Base-by-base conservation (phyloP, 2,888 invertebrate genomes). In the Polia nebulosa region DNA sequence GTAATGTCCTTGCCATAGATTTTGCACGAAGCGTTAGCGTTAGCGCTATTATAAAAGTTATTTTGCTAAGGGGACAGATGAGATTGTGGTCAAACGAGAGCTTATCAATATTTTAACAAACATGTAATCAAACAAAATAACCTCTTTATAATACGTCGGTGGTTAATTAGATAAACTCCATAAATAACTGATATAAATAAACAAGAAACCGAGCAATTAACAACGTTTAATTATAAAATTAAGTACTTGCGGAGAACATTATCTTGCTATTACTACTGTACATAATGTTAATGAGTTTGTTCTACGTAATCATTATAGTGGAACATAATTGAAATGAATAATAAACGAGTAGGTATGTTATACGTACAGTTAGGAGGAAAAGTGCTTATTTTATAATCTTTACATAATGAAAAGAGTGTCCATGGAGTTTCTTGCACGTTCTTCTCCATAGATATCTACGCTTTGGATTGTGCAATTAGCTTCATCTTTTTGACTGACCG, bases 241-340 rank as follows among this genome's bases (percentile, higher is more conserved):
- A 68, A 56, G 44, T 45, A 45, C 44, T 65, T 68, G 55, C 20
- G 52, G 67, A 45, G 53, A 60, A 52, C 63, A 63, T 83, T 76
- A 80, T 25, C 60, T 32, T 47, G 29, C n/a, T 83, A 68, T 80
- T 68, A 83, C 57, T 55, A 67, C 47, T 53, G 63, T 64, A 76
- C 29, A 58, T 68, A 68, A 76, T 65, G 62, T 51, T 80, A 83
- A 83, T 77, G 68, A 58, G 77, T 72, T 69, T 61, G 65, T 75
- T 49, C 20, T 52, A 59, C 56, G 58, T 80, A 60, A 80, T 82
- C 55, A 63, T 80, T 71, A 76, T 65, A 52, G 62, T 65, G 56
- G 27, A 51, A 25, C 59, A 59, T 68, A 76, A 80, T 69, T 80
- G 78, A 76, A 66, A 67, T 65, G 72, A 72, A 72, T 76, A 55